Evolutionary conservation across 2,113 vertebrate genomes (phyloP), one percentile per base, ranked within the genome.

Genomic region (Engystomops pustulosus): DNA sequence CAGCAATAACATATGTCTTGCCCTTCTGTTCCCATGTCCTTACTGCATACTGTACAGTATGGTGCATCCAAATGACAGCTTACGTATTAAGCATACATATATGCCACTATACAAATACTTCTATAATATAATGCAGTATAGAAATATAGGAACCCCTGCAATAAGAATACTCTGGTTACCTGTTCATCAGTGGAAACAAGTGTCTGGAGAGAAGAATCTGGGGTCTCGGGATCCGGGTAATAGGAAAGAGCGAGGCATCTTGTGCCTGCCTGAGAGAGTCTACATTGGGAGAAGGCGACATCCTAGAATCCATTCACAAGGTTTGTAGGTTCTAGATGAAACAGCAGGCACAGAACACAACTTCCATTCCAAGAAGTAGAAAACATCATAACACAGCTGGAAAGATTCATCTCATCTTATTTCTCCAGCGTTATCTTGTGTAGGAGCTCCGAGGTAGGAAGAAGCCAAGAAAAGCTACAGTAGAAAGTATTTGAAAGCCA

Each of bases 191-290:
- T 3, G 58, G 44, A 36, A 36, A 67, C 6, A 25, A 11, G 60
- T 67, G 27, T 49, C 58, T 65, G 4, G 71, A 55, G 25, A 58
- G 58, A n/a, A 84, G 45, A 23, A 77, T 14, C 12, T 84, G 71
- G 8, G 81, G 81, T 68, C 72, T 77, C 9, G 81, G 81, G 15
- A 84, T 84, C 81, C 58, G 36, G 30, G 55, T 83, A 12, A 62
- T 3, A 18, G 53, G 70, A 23, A 49, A 74, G 3, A 77, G 5
- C 1, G 49, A 58, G 32, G 51, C 10, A 58, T 55, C 8, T 32
- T 77, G 45, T n/a, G n/a, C 34, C 18, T 15, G 49, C 20, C n/a
- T 38, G 12, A 53, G 17, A 76, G 2, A 58, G 74, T 55, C 51
- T 34, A 15, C 23, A 58, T 51, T 53, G 17, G 32, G 74, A 51